Evolutionary conservation across 1,140 invertebrate species (phyloP).

Genomic region (Parasteatoda tepidariorum): DNA sequence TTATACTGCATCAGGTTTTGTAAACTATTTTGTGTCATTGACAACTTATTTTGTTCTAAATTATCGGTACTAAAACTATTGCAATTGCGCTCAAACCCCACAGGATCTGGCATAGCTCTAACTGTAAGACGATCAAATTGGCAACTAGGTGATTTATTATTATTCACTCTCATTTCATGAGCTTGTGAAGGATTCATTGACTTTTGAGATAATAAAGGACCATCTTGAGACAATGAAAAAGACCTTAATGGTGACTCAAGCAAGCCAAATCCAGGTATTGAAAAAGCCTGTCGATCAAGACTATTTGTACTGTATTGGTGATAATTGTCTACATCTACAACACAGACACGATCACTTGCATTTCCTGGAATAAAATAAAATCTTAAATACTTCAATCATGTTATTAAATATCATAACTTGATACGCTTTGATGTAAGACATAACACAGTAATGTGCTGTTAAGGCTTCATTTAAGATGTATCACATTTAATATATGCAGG

Average conservation of each 20-base stretch:
- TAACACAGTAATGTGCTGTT: background rate
- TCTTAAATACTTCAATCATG: background rate
- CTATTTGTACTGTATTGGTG: slow-evolving; percentile 67
- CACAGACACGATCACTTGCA: slow-evolving; percentile 77
- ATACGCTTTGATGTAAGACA: too few species aligned
- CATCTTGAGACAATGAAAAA: slow-evolving; percentile 55
- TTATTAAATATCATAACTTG: too few species aligned
- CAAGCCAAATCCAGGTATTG: slow-evolving; percentile 38
- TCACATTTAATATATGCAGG: too few species aligned
- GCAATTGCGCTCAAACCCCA: slow-evolving; percentile 61
- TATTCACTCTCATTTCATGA: slow-evolving; percentile 22
- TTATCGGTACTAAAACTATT: slow-evolving; percentile 32
- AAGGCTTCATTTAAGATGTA: background rate
- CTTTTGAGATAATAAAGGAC: slow-evolving; percentile 20
- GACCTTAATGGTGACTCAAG: slow-evolving; percentile 38
- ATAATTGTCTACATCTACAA: slow-evolving; percentile 79
- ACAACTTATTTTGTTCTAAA: slow-evolving; percentile 63
- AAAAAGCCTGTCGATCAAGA: slow-evolving; percentile 55
- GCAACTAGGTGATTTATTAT: background rate
- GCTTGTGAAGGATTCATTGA: slow-evolving; percentile 17
- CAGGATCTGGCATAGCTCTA: slow-evolving; percentile 71
- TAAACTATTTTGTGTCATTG: slow-evolving; percentile 66
- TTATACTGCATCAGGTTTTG: slow-evolving; percentile 67
- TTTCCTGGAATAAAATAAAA: slow-evolving; percentile 47
- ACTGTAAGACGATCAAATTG: slow-evolving; percentile 69